Evolutionary conservation across 2,888 invertebrate genomes (phyloP).

Genomic region (Hyles lineata): DNA sequence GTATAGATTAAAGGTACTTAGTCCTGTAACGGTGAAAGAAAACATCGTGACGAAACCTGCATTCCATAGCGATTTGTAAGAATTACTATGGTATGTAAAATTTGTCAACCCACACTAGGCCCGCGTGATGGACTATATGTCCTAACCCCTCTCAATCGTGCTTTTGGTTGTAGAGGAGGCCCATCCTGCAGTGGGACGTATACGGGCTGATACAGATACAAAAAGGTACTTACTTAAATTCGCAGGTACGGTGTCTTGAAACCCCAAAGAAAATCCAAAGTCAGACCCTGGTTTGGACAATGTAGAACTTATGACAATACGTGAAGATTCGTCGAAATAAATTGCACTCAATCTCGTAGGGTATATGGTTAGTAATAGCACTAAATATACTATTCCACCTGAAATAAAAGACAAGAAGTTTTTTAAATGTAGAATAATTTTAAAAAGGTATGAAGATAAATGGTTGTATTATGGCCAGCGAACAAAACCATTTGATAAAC

Average conservation of each 20-base stretch:
- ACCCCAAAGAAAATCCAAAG: constrained; percentile 58
- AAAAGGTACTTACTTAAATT: constrained; percentile 44
- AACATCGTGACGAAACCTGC: background rate
- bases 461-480: too few relatives aligned
- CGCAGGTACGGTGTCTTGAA: constrained; percentile 39
- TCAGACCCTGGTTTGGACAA: constrained; percentile 31
- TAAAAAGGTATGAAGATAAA: too few relatives aligned
- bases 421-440: too few relatives aligned
- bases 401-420: constrained; percentile 14
- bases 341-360: background rate
- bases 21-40: background rate
- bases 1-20: too few relatives aligned
- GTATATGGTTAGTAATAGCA: background rate
- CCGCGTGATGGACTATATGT: background rate
- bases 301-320: constrained; percentile 39
- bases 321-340: constrained; percentile 50
- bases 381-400: constrained; percentile 13
- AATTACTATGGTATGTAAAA: background rate
- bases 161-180: too few relatives aligned
- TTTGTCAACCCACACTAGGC: background rate
- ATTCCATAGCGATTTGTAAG: background rate
- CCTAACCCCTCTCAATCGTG: too few relatives aligned
- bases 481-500: too few relatives aligned
- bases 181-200: background rate
- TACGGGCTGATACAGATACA: background rate